Evolutionary conservation across 2,797 vertebrate genomes (phyloP).

Genomic region (Xiphophorus birchmanni): DNA sequence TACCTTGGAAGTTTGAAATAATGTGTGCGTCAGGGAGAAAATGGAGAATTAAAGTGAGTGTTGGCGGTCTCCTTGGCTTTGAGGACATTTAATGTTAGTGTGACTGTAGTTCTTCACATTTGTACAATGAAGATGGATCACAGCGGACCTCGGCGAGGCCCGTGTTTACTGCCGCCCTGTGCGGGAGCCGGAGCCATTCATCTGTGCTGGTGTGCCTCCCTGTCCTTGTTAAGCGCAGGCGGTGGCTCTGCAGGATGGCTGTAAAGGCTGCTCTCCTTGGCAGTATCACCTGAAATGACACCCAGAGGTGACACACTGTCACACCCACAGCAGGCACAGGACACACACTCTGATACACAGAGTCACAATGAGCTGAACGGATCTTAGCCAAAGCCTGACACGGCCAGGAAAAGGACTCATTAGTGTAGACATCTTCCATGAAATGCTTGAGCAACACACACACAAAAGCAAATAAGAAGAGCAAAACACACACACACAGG

Average conservation of each 20-base stretch:
- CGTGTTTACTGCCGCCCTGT: conserved; percentile 46
- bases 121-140: conserved; percentile 68
- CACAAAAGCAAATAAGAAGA: conserved; percentile 11
- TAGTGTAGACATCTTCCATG: conserved; percentile 51
- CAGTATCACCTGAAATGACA: conserved; percentile 71
- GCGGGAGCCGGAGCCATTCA: conserved; percentile 22
- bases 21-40: conserved; percentile 31
- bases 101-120: conserved; percentile 49
- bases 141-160: conserved; percentile 25
- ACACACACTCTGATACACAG: conserved; percentile 30
- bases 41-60: conserved; percentile 35
- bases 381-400: conserved; percentile 48
- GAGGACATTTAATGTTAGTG: conserved; percentile 1
- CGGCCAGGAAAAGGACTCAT: conserved; percentile 57
- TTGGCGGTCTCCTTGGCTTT: conserved; percentile 16
- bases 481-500: neutral
- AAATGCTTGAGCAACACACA: conserved; percentile 21
- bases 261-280: conserved; percentile 68
- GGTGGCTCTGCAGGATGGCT: conserved; percentile 65
- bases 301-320: conserved; percentile 75
- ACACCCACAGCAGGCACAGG: conserved; percentile 43
- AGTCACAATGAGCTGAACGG: conserved; percentile 27
- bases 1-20: conserved; percentile 53
- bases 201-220: conserved; percentile 29
- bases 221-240: conserved; percentile 73